phyloP scores from a whole-genome alignment of 2,113 vertebrate species.

The Malurus cyaneus region DNA sequence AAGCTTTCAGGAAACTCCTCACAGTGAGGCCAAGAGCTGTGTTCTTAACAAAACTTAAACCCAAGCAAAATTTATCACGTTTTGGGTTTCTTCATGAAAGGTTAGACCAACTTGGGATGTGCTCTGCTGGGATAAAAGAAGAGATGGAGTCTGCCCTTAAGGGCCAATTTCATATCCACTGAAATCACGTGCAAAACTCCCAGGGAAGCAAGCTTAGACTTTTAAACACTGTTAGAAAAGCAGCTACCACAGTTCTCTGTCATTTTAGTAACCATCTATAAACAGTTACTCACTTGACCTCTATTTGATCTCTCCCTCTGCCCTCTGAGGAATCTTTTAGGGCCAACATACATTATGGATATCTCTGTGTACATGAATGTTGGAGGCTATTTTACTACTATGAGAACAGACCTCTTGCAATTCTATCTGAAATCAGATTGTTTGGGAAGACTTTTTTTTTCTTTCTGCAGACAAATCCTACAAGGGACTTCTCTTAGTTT shows the following conservation, averaged over 20 bases:
- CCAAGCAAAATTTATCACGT: constrained; percentile 31
- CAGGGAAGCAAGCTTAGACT: constrained; percentile 21
- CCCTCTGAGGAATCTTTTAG: constrained; percentile 41
- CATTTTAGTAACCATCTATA: constrained; percentile 54
- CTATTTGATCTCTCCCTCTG: constrained; percentile 48
- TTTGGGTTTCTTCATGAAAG: constrained; percentile 46
- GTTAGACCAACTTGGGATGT: constrained; percentile 15
- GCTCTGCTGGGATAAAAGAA: constrained; percentile 26
- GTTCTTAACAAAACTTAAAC: constrained; percentile 34
- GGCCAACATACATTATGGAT: constrained; percentile 32
- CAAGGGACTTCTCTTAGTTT: not conserved
- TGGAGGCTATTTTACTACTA: not conserved
- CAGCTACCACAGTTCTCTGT: constrained; percentile 46
- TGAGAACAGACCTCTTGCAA: not conserved
- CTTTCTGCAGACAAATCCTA: not conserved
- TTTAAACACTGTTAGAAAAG: constrained; percentile 32
- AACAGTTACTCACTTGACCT: constrained; percentile 64
- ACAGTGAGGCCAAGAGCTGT: not conserved
- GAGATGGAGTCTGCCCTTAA: constrained; percentile 9
- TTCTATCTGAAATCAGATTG: not conserved
- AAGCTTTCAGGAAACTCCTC: constrained; percentile 52
- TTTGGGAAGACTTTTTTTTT: not conserved
- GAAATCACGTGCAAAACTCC: constrained; percentile 13
- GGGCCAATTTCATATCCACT: not conserved
- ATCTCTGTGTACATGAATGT: not conserved